Conservation (phyloP, 2,113 vertebrate species). For the Eurystomus gularis region DNA sequence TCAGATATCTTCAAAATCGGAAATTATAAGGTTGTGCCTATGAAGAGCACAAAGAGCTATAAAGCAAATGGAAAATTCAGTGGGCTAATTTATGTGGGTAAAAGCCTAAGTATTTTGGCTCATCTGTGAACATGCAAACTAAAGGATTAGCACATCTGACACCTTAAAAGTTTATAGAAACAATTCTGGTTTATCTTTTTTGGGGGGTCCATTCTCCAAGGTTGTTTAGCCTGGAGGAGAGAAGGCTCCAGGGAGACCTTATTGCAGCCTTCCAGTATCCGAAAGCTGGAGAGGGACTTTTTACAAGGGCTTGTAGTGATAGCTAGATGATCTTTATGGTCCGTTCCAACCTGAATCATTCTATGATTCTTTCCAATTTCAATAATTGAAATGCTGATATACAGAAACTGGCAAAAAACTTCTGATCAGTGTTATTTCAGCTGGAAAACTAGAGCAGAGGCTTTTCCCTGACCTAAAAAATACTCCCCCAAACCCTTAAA, state of each 20-base stretch:
- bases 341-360: too few relatives aligned
- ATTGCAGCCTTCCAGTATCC: too few relatives aligned
- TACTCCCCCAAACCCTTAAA: neutral
- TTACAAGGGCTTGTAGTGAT: too few relatives aligned
- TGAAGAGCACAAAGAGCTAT: neutral
- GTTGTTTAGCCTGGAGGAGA: too few relatives aligned
- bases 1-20: neutral
- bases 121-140: neutral
- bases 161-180: neutral
- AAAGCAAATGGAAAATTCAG: neutral
- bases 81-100: fast-evolving
- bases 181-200: neutral
- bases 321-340: too few relatives aligned
- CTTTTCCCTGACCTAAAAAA: neutral
- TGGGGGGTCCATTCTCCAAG: neutral
- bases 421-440: neutral
- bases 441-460: neutral
- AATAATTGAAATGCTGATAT: neutral
- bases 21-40: neutral
- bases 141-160: neutral
- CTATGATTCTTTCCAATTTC: neutral
- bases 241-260: too few relatives aligned
- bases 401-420: neutral
- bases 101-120: neutral
- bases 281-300: too few relatives aligned